phyloP scores from a whole-genome alignment of 2,113 vertebrate genomes.

The Gila orcuttii region DNA sequence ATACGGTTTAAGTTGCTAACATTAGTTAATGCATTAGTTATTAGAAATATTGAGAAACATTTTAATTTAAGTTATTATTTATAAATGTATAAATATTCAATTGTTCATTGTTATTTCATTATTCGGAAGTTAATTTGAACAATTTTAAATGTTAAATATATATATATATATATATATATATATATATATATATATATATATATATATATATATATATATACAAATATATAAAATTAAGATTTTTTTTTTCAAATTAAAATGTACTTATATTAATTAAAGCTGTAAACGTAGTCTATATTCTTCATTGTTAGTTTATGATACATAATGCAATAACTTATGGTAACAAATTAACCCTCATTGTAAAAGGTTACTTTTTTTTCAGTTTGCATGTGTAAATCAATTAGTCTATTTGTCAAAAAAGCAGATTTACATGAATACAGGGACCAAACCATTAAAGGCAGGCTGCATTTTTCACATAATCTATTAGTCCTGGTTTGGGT shows the following conservation, averaged over 20 bases:
- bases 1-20: background rate
- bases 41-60: background rate
- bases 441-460: conserved; percentile 46
- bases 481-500: conserved; percentile 62
- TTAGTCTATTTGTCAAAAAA: background rate
- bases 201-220: too few relatives aligned
- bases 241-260: too few relatives aligned
- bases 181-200: too few relatives aligned
- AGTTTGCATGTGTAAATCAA: background rate
- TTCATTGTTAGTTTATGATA: background rate
- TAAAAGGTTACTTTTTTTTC: background rate
- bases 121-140: background rate
- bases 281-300: too few relatives aligned
- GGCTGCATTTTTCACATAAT: conserved; percentile 61
- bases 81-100: too few relatives aligned
- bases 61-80: background rate
- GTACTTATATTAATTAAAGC: too few relatives aligned
- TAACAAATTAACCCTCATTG: background rate
- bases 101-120: background rate
- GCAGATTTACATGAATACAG: conserved; percentile 20
- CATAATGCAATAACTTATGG: background rate
- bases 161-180: too few relatives aligned
- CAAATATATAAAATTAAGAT: too few relatives aligned
- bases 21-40: background rate
- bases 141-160: background rate